Percentiles rank a stretch among this genome's conserved stretches.
Evolutionary conservation across 2,113 vertebrate genomes (phyloP).

Genomic region (Mesoclemmys tuberculata): DNA sequence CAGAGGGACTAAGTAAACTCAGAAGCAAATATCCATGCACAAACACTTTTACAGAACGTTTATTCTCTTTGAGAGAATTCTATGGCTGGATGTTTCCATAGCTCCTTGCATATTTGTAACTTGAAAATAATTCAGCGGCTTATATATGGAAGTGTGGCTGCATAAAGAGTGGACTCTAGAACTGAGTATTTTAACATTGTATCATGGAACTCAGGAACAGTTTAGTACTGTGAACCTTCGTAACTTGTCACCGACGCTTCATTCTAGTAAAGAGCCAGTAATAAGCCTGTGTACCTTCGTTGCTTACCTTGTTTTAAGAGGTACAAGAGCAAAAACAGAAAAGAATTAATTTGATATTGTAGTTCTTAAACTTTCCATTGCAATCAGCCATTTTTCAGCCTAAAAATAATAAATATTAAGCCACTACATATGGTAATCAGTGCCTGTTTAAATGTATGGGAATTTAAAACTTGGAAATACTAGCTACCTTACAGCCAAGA

Average conservation of each 20-base stretch:
- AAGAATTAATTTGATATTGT: background rate
- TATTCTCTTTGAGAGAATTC: background rate
- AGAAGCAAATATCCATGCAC: background rate
- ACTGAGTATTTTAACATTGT: background rate
- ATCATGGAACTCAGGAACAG: fast-evolving
- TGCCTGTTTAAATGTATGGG: background rate
- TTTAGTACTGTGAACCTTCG: background rate
- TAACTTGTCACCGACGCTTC: background rate
- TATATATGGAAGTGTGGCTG: background rate
- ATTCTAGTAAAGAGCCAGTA: background rate
- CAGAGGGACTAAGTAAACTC: background rate
- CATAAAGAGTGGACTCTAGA: background rate
- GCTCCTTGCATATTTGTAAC: background rate
- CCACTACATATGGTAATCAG: background rate
- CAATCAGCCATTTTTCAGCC: background rate
- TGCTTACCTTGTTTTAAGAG: too few relatives aligned
- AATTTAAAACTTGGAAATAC: background rate
- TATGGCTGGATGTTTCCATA: background rate
- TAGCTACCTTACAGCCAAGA: background rate
- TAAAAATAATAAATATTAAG: background rate
- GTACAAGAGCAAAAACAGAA: background rate
- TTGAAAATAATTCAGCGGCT: background rate
- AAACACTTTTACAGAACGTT: background rate
- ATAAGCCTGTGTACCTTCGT: fast-evolving
- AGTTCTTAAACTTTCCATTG: background rate